Percentiles rank a stretch among this genome's conserved stretches.
Conservation (phyloP, 2,797 vertebrate genomes). For the Benthosema pterotum region DNA sequence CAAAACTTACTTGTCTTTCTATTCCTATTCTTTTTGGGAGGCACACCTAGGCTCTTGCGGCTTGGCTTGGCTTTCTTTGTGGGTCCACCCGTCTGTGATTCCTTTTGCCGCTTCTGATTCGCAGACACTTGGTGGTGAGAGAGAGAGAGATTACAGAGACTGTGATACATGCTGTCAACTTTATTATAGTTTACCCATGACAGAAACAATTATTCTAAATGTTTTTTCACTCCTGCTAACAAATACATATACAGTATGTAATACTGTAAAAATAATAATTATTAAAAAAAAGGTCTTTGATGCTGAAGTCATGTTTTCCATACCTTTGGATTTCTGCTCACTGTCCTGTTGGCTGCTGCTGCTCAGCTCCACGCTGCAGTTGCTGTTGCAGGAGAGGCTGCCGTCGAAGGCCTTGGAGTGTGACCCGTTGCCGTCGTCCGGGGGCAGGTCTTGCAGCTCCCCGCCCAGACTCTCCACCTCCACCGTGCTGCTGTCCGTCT, state of each 20-base stretch:
- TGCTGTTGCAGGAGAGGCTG: constrained; percentile 81
- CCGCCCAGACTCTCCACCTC: constrained; percentile 84
- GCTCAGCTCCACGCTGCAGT: constrained; percentile 81
- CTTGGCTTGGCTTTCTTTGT: constrained; percentile 96
- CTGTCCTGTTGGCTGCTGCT: constrained; percentile 78
- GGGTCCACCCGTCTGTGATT: constrained; percentile 84
- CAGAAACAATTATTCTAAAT: no score
- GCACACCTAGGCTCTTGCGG: constrained; percentile 89
- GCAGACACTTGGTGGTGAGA: constrained; percentile 79
- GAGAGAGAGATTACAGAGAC: constrained; percentile 34
- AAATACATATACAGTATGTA: no score
- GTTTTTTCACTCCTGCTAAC: no score
- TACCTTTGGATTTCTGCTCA: constrained; percentile 83
- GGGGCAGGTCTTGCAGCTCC: constrained; percentile 79
- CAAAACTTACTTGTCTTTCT: constrained; percentile 91
- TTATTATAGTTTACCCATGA: constrained; percentile 4
- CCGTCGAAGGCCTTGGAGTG: constrained; percentile 79
- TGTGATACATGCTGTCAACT: constrained; percentile 34
- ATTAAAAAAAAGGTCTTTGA: no score
- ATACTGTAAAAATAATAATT: no score
- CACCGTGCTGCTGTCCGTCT: constrained; percentile 83
- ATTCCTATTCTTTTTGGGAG: constrained; percentile 93
- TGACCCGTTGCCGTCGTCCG: constrained; percentile 70
- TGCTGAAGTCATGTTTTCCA: background rate
- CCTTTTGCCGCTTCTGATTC: constrained; percentile 92